Conservation (phyloP, 2,888 invertebrate species). For the Chymomyza fuscimana region DNA sequence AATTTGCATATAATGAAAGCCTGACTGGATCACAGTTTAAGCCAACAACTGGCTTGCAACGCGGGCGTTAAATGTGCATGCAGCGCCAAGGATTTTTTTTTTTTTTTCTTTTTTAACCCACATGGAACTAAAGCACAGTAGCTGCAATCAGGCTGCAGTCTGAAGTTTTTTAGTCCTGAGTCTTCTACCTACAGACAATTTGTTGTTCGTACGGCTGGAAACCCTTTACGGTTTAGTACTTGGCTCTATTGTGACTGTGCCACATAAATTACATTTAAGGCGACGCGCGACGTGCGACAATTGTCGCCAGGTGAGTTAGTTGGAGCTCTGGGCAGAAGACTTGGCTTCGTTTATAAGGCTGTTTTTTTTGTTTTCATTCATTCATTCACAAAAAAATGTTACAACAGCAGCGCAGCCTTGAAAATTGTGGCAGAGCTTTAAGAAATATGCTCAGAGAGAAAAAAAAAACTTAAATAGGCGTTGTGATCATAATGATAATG, state of each 20-base stretch:
- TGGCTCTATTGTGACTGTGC: slow-evolving; percentile 60
- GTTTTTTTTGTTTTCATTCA: background rate
- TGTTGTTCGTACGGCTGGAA: slow-evolving; percentile 31
- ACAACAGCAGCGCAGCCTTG: slow-evolving; percentile 46
- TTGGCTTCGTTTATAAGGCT: background rate
- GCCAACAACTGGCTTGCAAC: background rate
- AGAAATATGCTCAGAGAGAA: background rate
- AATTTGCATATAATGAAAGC: slow-evolving; percentile 77
- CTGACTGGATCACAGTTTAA: slow-evolving; percentile 31
- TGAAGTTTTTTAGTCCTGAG: slow-evolving; percentile 12
- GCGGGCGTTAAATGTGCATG: slow-evolving; percentile 16
- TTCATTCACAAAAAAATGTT: slow-evolving; percentile 47
- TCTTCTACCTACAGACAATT: slow-evolving; percentile 31
- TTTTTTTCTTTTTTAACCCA: background rate
- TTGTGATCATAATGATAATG: slow-evolving; percentile 42
- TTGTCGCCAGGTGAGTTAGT: slow-evolving; percentile 7
- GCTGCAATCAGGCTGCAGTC: slow-evolving; percentile 55
- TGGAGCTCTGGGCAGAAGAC: slow-evolving; percentile 6
- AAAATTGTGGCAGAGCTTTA: slow-evolving; percentile 32
- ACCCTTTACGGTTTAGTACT: background rate
- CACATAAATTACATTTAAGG: slow-evolving; percentile 75
- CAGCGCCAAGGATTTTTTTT: background rate
- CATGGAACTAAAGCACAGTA: slow-evolving; percentile 55
- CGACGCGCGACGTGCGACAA: slow-evolving; percentile 44
- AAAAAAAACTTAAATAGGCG: slow-evolving; percentile 13